Base-by-base conservation (phyloP, 2,113 vertebrate species). In the Cyprinodon variegatus region DNA sequence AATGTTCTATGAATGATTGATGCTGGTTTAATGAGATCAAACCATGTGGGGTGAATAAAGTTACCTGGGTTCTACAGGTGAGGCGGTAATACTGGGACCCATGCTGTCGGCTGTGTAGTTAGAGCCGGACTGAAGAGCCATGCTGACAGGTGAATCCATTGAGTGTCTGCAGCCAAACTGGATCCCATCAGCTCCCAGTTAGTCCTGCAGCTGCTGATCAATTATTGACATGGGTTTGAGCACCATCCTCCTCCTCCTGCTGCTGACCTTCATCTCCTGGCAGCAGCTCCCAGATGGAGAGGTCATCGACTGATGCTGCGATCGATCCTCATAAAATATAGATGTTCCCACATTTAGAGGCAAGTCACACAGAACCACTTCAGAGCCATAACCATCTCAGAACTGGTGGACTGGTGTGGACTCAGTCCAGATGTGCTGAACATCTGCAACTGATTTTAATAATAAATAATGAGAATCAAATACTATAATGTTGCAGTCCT, bases 101-200 rank as follows among this genome's bases (percentile, higher is more conserved):
- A 85, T 76, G 39, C 59, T 70, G 73, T 84, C 76, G 29, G 72
- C 67, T 11, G 84, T 86, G 79, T 77, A 86, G 86, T 86, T 88
- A 79, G 12, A 45, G 64, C 65, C 38, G 74, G 86, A 78, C 77
- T 65, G 88, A 73, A 90, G 83, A 62, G 89, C 82, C 2, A 72
- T 63, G 72, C 82, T 88, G 70, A 74, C 83, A 46, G 82, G 40
- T 1, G 61, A 48, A 87, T 93, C 93, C 93, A 93, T 94, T 11
- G 17, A 4, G 29, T 14, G 13, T 62, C 29, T 36, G 14, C 11
- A 68, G 29, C 14, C 46, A 53, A 53, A 38, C 45, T 17, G 43
- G 45, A 22, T 48, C 45, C 29, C 65, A 65, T 66, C 65, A 66
- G 65, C 43, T 14, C 65, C n/a, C n/a, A 46, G 22, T 36, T 13